Percentiles rank a stretch among this genome's conserved stretches.
These are phyloP conservation scores for Aurelia aurita DNA, from an alignment of 30 jellyfish, hydroid and myxozoan genomes.

Conservation along the genomic window DNA sequence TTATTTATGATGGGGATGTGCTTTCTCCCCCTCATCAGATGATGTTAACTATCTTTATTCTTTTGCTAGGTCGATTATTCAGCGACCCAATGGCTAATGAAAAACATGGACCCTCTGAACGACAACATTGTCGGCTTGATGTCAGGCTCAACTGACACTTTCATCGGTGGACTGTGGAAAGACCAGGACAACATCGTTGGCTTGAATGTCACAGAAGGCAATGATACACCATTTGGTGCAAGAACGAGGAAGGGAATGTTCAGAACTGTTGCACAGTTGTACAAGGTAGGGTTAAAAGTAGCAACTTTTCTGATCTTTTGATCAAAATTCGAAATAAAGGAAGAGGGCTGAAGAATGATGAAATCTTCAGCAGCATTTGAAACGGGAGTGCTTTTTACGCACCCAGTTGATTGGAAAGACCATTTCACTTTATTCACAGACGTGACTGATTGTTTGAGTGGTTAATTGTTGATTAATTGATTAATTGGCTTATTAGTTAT, in stretches of 20 bases:
- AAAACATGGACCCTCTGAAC: slow-evolving; percentile 99
- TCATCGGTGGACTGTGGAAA: slow-evolving; percentile 92
- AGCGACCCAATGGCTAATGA: slow-evolving; percentile 99
- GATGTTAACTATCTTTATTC: neutral
- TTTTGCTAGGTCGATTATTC: slow-evolving; percentile 90
- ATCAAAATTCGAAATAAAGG: no score
- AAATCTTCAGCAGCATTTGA: no score
- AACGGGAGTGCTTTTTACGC: no score
- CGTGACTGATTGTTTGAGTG: no score
- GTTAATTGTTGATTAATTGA: no score
- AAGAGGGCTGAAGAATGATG: no score
- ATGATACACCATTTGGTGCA: slow-evolving; percentile 96
- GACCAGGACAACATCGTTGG: slow-evolving; percentile 98
- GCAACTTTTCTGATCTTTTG: no score
- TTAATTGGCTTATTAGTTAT: no score
- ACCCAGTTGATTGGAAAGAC: no score
- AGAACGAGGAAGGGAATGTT: slow-evolving; percentile 99
- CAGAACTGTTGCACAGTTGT: slow-evolving; percentile 98
- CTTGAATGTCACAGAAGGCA: slow-evolving; percentile 90
- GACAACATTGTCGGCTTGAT: slow-evolving; percentile 89
- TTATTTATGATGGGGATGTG: no score
- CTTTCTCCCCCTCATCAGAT: no score
- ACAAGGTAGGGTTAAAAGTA: slow-evolving; percentile 76
- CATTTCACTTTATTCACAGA: no score
- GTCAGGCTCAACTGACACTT: slow-evolving; percentile 91